Evolutionary conservation across 23 tunicate genomes (phyloP).

Genomic region (Styela plicata): DNA sequence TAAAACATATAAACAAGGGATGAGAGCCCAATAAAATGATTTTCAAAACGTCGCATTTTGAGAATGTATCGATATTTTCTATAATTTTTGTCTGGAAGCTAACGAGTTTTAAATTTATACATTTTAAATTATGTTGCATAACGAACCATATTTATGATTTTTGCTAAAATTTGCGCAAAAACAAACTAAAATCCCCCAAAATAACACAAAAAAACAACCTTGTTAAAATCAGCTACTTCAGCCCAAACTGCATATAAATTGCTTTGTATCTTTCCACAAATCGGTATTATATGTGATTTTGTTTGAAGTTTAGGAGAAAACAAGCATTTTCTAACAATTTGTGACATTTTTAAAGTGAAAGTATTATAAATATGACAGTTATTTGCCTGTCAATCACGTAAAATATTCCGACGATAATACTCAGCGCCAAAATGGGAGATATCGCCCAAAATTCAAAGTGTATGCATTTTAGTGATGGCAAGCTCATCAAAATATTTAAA

Average conservation of each 20-base stretch:
- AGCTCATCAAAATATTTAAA: not conserved
- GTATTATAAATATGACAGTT: not conserved
- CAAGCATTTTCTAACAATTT: not conserved
- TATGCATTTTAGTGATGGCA: not conserved
- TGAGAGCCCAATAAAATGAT: no score
- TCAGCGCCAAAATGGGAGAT: not conserved
- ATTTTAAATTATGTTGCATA: no score
- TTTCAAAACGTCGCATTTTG: no score
- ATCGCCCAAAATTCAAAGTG: not conserved
- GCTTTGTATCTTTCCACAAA: not conserved
- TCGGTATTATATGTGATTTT: not conserved
- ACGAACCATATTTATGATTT: not conserved
- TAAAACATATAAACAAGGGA: no score
- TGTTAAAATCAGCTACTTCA: no score
- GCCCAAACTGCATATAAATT: not conserved
- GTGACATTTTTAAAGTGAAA: not conserved
- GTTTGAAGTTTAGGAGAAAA: not conserved
- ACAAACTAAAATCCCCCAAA: no score
- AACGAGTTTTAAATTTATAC: not conserved
- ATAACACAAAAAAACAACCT: no score
- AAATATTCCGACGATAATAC: not conserved
- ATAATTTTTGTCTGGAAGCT: no score
- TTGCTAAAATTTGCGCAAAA: no score
- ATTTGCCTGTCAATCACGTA: not conserved
- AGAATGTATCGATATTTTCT: no score